A percentile compares a stretch with the other conserved stretches of the same genome.
Evolutionary conservation across 2,888 invertebrate genomes (phyloP).

Genomic region (Melanchra persicariae): DNA sequence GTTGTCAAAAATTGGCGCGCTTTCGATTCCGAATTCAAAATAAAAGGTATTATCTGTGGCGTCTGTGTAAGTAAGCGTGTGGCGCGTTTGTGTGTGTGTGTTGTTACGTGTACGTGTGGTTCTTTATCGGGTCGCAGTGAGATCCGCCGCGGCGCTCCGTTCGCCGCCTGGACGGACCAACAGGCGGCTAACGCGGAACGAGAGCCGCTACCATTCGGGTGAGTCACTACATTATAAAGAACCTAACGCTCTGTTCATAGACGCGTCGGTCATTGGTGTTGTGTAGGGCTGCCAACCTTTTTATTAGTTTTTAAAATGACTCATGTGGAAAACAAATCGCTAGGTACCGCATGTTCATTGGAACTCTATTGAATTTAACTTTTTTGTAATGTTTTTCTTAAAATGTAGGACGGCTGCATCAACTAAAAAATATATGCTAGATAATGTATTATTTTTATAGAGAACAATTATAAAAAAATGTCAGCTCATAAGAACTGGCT

Average conservation of each 20-base stretch:
- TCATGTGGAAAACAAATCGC: background rate
- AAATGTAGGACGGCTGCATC: background rate
- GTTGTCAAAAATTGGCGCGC: slow-evolving; percentile 33
- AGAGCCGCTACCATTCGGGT: slow-evolving; percentile 99
- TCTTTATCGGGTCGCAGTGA: slow-evolving; percentile 91
- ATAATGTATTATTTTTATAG: background rate
- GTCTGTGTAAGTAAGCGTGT: slow-evolving; percentile 65
- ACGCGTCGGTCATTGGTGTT: slow-evolving; percentile 73
- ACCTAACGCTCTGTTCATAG: slow-evolving; percentile 73
- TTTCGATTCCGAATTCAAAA: slow-evolving; percentile 72
- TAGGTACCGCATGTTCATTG: background rate
- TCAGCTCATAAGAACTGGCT: background rate
- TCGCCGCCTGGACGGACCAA: slow-evolving; percentile 94
- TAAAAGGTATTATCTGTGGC: slow-evolving; percentile 59
- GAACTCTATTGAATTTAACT: background rate
- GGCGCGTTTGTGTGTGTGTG: slow-evolving; percentile 76
- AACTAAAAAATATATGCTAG: background rate
- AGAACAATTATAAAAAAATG: background rate
- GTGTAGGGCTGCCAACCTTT: slow-evolving; percentile 61
- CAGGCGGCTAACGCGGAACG: slow-evolving; percentile 97
- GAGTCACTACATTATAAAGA: slow-evolving; percentile 86
- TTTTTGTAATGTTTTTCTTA: background rate
- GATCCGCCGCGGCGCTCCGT: slow-evolving; percentile 87
- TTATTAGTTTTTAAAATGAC: slow-evolving; percentile 19
- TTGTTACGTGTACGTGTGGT: slow-evolving; percentile 84